phyloP scores from a whole-genome alignment of 1,140 invertebrate genomes.

The Apis mellifera region DNA sequence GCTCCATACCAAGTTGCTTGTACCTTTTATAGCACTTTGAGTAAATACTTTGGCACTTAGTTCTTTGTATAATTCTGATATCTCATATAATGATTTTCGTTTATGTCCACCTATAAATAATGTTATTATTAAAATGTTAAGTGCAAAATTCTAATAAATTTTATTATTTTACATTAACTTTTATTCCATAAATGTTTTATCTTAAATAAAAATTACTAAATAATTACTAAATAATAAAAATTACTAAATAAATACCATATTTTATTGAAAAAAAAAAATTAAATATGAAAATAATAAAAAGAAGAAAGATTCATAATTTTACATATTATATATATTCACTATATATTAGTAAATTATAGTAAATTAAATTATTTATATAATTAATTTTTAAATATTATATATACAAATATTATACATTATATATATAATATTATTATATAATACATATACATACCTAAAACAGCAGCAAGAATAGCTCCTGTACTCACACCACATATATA shows the following conservation, averaged over 20 bases:
- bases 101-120: conserved; percentile 81
- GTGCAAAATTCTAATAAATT: neutral
- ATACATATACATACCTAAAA: conserved; percentile 81
- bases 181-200: neutral
- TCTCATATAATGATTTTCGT: conserved; percentile 83
- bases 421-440: no score
- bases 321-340: no score
- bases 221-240: no score
- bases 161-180: neutral
- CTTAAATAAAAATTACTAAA: no score
- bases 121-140: conserved; percentile 19
- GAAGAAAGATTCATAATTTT: no score
- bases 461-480: conserved; percentile 88
- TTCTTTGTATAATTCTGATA: conserved; percentile 86
- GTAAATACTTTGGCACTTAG: conserved; percentile 88
- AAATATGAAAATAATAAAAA: no score
- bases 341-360: no score
- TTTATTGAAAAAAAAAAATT: no score
- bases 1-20: conserved; percentile 90
- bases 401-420: no score
- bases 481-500: conserved; percentile 96
- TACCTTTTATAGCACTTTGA: conserved; percentile 87
- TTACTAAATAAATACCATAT: no score
- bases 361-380: no score
- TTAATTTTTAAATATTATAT: no score